Evolutionary conservation across 2,888 invertebrate genomes (phyloP), one percentile per base, ranked within the genome.

Genomic region (Acholoe squamosa): DNA sequence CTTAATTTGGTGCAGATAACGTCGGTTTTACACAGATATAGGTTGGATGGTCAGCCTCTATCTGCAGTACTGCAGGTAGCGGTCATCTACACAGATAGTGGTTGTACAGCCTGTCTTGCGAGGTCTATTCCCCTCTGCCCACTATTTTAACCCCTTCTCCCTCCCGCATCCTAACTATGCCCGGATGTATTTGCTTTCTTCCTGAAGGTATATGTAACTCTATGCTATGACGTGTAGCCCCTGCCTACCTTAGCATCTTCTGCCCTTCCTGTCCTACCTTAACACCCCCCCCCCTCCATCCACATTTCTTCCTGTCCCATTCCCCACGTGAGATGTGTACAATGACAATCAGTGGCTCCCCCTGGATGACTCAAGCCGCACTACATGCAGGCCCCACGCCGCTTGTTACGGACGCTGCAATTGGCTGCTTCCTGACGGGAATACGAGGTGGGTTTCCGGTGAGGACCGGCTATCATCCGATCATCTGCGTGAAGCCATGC

Each of bases 361-460:
- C 34, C 80, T 80, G 43, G 80, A 16, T 19, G 0, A 1, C 80
- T 14, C 71, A 25, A 0, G 31, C 28, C 71, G 71, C 71, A 28
- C 71, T 25, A 14, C 3, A 14, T 0, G 25, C n/a, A 22, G 71
- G 7, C 28, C 71, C 0, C 28, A 16, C 43, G 3, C 43, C 34
- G 80, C 80, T 80, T 80, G 80, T 80, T 80, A 80, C 80, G 34
- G 80, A 34, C 80, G 34, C 25, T 14, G 34, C 80, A 43, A 80
- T 80, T 80, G 80, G 80, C 80, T 43, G 80, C 34, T 80, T 43
- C 80, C 80, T 80, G 80, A 80, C 80, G 43, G 80, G 80, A 33
- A 33, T 80, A 80, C 80, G 25, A 25, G 19, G 76, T 31, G 28
- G 76, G 25, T 5, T 19, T n/a, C n/a, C 16, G 25, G n/a, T n/a